These are phyloP conservation scores for Leptocoma aspasia DNA, from an alignment of 2,113 vertebrate species.

Conservation along the genomic window DNA sequence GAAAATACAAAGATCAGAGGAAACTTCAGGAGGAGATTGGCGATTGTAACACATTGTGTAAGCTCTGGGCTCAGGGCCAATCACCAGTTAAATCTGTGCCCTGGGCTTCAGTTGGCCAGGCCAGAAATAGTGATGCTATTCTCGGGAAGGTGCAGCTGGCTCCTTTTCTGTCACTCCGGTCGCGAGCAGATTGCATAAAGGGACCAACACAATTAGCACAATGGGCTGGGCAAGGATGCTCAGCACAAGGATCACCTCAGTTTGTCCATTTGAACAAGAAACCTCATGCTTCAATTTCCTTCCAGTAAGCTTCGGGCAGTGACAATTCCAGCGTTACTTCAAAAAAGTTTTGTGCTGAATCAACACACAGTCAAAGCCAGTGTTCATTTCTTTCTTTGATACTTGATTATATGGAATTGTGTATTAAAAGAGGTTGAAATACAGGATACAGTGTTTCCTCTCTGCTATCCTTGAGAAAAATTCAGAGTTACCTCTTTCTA, in stretches of 20 bases:
- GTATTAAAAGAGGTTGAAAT: neutral
- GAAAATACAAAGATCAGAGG: neutral
- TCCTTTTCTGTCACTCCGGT: neutral
- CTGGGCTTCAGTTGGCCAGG: neutral
- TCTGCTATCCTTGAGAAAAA: neutral
- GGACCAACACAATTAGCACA: neutral
- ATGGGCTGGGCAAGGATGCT: neutral
- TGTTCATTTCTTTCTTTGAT: neutral
- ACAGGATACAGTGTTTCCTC: neutral
- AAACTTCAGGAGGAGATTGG: neutral
- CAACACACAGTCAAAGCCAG: neutral
- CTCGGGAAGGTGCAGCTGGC: constrained; percentile 21
- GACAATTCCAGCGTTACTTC: rapidly evolving
- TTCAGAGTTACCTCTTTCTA: neutral
- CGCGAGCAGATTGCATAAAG: neutral
- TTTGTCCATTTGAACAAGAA: neutral
- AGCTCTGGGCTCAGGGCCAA: constrained; percentile 3
- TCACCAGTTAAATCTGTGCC: neutral
- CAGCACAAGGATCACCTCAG: neutral
- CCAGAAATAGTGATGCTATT: constrained; percentile 43
- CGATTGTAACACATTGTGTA: neutral
- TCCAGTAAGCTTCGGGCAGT: neutral
- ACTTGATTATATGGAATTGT: rapidly evolving
- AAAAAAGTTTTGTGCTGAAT: neutral
- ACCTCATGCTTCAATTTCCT: neutral